Evolutionary conservation across 1,140 invertebrate genomes (phyloP), one percentile per base, ranked within the genome.

Genomic region (Galleria mellonella): DNA sequence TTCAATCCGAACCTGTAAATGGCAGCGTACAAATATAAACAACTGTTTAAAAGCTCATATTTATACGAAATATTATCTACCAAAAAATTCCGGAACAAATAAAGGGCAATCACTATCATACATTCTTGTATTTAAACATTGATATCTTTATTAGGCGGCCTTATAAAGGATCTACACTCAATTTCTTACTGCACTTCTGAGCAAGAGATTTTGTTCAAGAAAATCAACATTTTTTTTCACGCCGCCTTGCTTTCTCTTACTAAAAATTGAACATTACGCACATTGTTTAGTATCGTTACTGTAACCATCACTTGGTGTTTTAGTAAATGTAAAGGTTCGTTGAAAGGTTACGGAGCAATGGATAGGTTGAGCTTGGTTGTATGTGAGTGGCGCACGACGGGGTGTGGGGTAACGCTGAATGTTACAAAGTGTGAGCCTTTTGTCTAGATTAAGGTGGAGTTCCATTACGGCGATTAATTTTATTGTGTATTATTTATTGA

Each of bases 371-470:
- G 48, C 36, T 29, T 43, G 46, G 8, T 42, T 23, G 42, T 12
- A 12, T 48, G 40, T 46, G 44, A 17, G 42, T 46, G 42, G 54
- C 55, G 62, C 44, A 40, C 44, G 47, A 53, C 44, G 32, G 29
- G 56, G 66, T 77, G 54, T 51, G 51, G 64, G 74, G 69, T 64
- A 70, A 72, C 62, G 75, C 64, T 79, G 74, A 84, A 79, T 62
- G 77, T 77, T 82, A 84, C 77, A 84, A 81, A 84, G 71, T 81
- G 77, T 64, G 77, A 78, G 77, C 72, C 77, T 84, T 84, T 84
- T 84, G 81, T 84, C 74, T 78, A 51, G 54, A 51, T 72, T 74
- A 77, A 64, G 69, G 70, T 30, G 9, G 9, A 47, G 11, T 70
- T 55, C 42, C 29, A 23, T 38, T 51, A 37, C 12, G 33, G 41